These are phyloP conservation scores for Thryonomys swinderianus DNA, from an alignment of 2,113 vertebrate genomes.

Conservation along the genomic window DNA sequence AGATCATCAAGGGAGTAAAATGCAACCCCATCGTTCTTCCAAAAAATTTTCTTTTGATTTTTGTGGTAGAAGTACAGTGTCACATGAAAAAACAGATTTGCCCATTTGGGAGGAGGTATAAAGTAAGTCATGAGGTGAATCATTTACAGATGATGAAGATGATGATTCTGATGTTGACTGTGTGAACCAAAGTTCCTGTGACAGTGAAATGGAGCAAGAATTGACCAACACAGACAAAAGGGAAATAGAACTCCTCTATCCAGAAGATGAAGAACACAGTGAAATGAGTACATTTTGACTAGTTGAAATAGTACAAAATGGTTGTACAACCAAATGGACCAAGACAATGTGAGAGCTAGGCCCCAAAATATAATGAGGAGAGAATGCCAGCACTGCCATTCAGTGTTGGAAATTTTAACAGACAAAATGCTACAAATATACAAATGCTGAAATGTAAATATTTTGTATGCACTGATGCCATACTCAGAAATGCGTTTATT, in stretches of 20 bases:
- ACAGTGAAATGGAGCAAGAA: background rate
- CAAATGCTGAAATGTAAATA: no score
- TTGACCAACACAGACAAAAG: background rate
- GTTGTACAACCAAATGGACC: background rate
- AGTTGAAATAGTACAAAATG: background rate
- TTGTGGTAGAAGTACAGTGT: no score
- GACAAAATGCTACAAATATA: no score
- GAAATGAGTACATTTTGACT: background rate
- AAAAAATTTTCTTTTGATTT: no score
- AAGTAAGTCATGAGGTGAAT: background rate
- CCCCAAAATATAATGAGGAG: background rate
- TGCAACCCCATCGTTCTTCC: no score
- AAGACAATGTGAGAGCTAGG: background rate
- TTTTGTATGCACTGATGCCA: no score
- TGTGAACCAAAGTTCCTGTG: background rate
- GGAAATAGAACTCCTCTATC: background rate
- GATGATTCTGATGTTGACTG: background rate
- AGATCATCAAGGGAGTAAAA: no score
- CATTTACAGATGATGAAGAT: background rate
- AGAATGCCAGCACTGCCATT: no score
- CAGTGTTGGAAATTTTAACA: no score
- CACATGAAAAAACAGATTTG: no score
- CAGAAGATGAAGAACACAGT: background rate
- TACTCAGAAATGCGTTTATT: no score
- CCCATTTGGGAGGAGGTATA: background rate